Conservation (phyloP, 2,113 vertebrate genomes). For the Halcyon senegalensis region DNA sequence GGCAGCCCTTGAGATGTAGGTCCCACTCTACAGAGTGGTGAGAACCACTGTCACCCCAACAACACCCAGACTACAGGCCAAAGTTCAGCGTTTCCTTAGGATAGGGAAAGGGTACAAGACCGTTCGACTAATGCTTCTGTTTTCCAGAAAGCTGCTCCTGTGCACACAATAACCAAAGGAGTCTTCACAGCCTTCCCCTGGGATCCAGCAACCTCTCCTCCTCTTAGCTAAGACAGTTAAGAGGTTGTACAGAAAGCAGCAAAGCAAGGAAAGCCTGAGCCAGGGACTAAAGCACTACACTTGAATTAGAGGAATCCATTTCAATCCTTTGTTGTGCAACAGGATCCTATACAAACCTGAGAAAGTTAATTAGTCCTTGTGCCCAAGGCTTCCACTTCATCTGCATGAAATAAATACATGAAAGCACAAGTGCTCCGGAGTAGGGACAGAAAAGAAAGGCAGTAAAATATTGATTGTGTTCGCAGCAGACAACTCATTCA, state of each 20-base stretch:
- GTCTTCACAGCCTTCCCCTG: not conserved
- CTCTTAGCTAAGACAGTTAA: not conserved
- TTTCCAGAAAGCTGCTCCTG: not conserved
- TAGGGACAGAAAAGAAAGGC: not conserved
- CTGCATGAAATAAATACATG: not conserved
- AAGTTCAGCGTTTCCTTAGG: not conserved
- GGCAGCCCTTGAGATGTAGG: fast-evolving
- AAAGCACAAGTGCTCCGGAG: not conserved
- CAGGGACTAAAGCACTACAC: not conserved
- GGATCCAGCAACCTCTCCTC: not conserved
- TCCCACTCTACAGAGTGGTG: not conserved
- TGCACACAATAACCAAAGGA: not conserved
- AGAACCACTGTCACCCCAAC: not conserved
- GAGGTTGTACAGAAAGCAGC: not conserved
- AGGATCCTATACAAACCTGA: not conserved
- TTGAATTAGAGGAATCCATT: not conserved
- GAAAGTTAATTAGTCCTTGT: not conserved
- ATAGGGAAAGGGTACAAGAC: not conserved
- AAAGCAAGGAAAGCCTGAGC: not conserved
- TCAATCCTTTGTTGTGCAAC: not conserved
- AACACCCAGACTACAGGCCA: not conserved
- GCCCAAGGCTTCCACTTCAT: not conserved
- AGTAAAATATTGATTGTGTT: not conserved
- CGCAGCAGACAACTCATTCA: not conserved
- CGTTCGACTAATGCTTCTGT: not conserved